phyloP scores from a whole-genome alignment of 2,113 vertebrate genomes.

The Vireo altiloquus region DNA sequence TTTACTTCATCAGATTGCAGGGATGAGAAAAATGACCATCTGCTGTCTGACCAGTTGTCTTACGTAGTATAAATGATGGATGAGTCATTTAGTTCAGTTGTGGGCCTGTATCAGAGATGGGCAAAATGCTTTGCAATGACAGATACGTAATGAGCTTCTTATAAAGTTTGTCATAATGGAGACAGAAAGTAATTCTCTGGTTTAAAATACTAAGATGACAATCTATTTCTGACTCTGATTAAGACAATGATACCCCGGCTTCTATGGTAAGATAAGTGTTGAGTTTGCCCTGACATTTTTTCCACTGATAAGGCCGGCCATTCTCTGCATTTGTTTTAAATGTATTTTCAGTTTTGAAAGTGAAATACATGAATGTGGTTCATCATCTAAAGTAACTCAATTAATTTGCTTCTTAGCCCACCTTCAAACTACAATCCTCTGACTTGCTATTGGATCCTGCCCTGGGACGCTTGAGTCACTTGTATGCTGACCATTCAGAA shows the following conservation, averaged over 20 bases:
- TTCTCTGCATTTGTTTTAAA: background rate
- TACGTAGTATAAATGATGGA: background rate
- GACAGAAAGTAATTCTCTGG: background rate
- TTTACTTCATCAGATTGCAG: background rate
- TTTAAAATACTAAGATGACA: background rate
- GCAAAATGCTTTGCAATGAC: background rate
- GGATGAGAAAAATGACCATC: background rate
- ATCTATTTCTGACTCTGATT: background rate
- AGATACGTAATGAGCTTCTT: background rate
- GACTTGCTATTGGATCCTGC: background rate
- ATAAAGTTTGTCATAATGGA: background rate
- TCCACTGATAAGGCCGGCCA: background rate
- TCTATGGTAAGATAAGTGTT: background rate
- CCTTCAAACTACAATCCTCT: background rate
- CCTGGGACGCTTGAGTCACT: accelerated
- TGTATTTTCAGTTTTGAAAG: background rate
- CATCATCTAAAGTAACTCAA: background rate
- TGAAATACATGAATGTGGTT: background rate
- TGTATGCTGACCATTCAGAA: background rate
- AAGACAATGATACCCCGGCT: background rate
- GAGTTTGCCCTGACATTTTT: background rate
- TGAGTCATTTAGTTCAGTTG: background rate
- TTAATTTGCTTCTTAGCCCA: background rate
- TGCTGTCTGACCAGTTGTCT: background rate
- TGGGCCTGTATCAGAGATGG: background rate